Evolutionary conservation across 2,797 vertebrate species (phyloP).

Genomic region (Poecile montanus): DNA sequence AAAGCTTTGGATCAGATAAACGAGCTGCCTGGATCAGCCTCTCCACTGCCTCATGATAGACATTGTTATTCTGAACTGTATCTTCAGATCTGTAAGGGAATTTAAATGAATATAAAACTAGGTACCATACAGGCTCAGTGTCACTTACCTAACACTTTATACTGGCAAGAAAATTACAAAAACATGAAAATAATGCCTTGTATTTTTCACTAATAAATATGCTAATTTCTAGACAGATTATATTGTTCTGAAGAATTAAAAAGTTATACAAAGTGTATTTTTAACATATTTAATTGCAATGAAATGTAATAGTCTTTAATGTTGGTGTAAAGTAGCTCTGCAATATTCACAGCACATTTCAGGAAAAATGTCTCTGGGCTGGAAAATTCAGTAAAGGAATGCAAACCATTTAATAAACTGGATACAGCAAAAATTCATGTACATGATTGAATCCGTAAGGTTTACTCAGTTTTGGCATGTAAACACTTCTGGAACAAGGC

Average conservation of each 20-base stretch:
- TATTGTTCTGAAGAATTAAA: not conserved
- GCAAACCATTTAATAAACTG: not conserved
- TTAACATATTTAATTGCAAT: not conserved
- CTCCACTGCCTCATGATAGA: conserved; percentile 70
- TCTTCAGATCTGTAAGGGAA: conserved; percentile 75
- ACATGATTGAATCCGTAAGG: not conserved
- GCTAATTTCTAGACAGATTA: not conserved
- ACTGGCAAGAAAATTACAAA: not conserved
- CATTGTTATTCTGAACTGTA: conserved; percentile 43
- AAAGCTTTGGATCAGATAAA: conserved; percentile 78
- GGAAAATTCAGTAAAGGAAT: not conserved
- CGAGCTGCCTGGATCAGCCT: conserved; percentile 73
- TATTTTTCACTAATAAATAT: not conserved
- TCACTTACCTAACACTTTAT: not conserved
- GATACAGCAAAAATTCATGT: not conserved
- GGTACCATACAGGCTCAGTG: not conserved
- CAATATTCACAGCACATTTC: not conserved
- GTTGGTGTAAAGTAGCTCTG: not conserved
- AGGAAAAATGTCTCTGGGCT: not conserved
- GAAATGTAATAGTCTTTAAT: not conserved
- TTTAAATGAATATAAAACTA: conserved; percentile 53
- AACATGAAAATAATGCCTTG: not conserved
- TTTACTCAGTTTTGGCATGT: not conserved
- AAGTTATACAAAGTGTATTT: not conserved
- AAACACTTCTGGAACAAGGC: not conserved